Evolutionary conservation across 2,888 invertebrate genomes (phyloP).

Genomic region (Koerneria pararmatus): DNA sequence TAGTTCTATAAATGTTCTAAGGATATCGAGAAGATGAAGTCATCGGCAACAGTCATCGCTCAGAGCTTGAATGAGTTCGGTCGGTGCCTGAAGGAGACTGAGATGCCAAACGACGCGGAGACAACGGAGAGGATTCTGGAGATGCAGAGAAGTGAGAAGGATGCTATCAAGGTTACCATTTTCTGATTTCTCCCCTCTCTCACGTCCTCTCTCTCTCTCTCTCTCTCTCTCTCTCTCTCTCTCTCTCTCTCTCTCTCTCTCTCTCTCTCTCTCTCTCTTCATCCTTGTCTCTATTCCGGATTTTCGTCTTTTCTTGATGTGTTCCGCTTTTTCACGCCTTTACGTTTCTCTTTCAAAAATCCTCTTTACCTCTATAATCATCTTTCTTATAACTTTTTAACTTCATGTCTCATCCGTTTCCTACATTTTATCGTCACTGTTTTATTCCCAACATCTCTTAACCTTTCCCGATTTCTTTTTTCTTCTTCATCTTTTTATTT

Average conservation of each 20-base stretch:
- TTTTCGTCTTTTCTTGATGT: no score
- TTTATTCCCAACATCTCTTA: no score
- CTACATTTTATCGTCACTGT: no score
- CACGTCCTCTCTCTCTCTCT: background rate
- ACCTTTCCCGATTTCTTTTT: no score
- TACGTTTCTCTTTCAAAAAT: no score
- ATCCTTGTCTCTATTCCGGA: no score
- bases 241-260: background rate
- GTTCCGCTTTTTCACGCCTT: no score
- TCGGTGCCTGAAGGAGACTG: constrained; percentile 71
- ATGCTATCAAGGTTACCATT: constrained; percentile 56
- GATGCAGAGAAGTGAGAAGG: constrained; percentile 69
- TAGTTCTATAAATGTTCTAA: no score
- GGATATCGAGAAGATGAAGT: constrained; percentile 91
- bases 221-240: constrained; percentile 2
- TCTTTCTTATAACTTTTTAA: no score
- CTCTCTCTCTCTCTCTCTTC: constrained; percentile 5
- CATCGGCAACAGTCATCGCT: constrained; percentile 83
- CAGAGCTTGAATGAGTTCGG: constrained; percentile 81
- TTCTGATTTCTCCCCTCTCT: background rate
- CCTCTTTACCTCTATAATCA: no score
- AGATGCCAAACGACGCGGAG: constrained; percentile 82
- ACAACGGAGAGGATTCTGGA: constrained; percentile 81
- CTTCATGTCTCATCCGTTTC: no score
- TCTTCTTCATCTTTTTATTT: no score